These are phyloP conservation scores for Tethea ocularis DNA, from an alignment of 2,888 invertebrate genomes.

Conservation along the genomic window DNA sequence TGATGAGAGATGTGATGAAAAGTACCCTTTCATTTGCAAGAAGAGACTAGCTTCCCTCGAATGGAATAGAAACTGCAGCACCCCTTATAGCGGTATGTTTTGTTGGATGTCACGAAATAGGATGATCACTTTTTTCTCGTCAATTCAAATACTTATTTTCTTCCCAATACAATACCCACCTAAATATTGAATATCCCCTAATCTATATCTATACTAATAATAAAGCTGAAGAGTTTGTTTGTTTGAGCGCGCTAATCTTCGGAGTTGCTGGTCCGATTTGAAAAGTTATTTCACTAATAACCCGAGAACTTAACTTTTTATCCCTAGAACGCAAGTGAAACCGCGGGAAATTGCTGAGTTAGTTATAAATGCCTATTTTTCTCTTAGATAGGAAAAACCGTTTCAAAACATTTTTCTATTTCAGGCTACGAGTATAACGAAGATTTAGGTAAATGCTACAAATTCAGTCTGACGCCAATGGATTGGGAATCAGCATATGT, in stretches of 20 bases:
- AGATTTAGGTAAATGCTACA: constrained; percentile 58
- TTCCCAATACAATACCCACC: neutral
- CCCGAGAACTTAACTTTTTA: too few relatives aligned
- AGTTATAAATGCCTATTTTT: too few relatives aligned
- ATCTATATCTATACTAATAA: too few relatives aligned
- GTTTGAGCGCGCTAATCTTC: too few relatives aligned
- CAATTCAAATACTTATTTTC: neutral
- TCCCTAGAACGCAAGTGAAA: too few relatives aligned
- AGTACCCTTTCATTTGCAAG: constrained; percentile 65
- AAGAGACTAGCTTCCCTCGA: constrained; percentile 51
- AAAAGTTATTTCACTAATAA: too few relatives aligned
- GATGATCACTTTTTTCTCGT: too few relatives aligned
- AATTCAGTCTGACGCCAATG: constrained; percentile 55
- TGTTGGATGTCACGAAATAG: neutral
- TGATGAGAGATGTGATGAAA: constrained; percentile 49
- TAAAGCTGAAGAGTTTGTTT: too few relatives aligned
- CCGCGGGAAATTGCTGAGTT: too few relatives aligned
- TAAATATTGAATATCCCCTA: too few relatives aligned
- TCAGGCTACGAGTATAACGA: constrained; percentile 56
- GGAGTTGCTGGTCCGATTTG: too few relatives aligned
- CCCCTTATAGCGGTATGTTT: constrained; percentile 52
- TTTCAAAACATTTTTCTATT: constrained; percentile 19
- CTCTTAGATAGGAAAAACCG: too few relatives aligned
- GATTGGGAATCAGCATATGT: constrained; percentile 63
- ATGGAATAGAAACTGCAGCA: constrained; percentile 61